Evolutionary conservation across 1,140 invertebrate genomes (phyloP), one percentile per base, ranked within the genome.

Genomic region (Macrobrachium nipponense): DNA sequence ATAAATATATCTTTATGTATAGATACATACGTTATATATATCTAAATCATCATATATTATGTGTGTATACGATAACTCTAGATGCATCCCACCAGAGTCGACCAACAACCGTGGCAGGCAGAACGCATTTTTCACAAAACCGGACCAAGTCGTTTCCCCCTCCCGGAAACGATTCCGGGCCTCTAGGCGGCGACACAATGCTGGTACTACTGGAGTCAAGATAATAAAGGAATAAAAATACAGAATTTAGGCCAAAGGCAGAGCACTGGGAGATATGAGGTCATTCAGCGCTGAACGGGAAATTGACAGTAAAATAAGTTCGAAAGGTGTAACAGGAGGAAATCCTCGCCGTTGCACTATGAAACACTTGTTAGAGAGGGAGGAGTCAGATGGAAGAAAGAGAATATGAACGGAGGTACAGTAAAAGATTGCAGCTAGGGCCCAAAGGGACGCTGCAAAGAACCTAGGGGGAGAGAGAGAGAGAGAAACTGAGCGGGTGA

Each of bases 1-100:
- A 58, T 20, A 2, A 4, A 73, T 73, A 18, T 73, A 73, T 73
- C 2, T 73, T 2, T 73, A 73, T 73, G 3, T 73, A 20, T 36
- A 73, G 2, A 20, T 20, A 20, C 3, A 73, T 73, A 18, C n/a
- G n/a, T n/a, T 73, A 73, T 73, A 20, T 36, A 73, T 73, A 73
- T 73, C 2, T 73, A 18, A 4, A 73, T 73, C n/a, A n/a, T n/a
- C n/a, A 73, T 73, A 18, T 73, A 73, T 73, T 73, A 18, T 73
- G 14, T n/a, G 68, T 23, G 36, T 36, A 70, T 27, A 17, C 70
- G 23, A 12, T 23, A 72, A 17, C 70, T 36, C 27, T 18, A 3
- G 18, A 3, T 73, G 70, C 27, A n/a, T 3, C 27, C 70, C 1
- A 36, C 27, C 27, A 36, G 4, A 36, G 27, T 73, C 70, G 2